Percentiles rank a stretch among this genome's conserved stretches.
These are phyloP conservation scores for Hucho hucho DNA, from an alignment of 2,113 vertebrate species.

Conservation along the genomic window DNA sequence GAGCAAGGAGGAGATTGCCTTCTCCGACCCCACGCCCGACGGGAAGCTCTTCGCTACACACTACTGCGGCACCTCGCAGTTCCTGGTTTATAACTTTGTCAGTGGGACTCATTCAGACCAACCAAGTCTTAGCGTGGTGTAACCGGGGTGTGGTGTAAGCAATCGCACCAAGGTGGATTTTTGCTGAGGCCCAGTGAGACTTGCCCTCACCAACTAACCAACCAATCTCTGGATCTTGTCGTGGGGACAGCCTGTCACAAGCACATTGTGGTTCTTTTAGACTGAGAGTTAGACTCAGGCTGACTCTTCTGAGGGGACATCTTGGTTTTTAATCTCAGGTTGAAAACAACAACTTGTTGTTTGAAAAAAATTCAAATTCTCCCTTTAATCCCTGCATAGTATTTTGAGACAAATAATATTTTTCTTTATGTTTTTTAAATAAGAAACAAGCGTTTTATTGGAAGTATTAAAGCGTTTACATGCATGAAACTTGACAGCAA, in stretches of 20 bases:
- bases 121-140: constrained; percentile 51
- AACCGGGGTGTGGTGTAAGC: constrained; percentile 29
- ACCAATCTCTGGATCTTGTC: constrained; percentile 13
- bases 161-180: constrained; percentile 8
- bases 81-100: constrained; percentile 99
- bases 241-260: constrained; percentile 22
- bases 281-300: constrained; percentile 18
- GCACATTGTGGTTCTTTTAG: constrained; percentile 7
- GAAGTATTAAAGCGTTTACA: constrained; percentile 57
- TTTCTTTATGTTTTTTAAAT: constrained; percentile 62
- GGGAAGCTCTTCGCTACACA: constrained; percentile 95
- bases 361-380: constrained; percentile 57
- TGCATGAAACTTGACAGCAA: constrained; percentile 68
- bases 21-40: constrained; percentile 97
- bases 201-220: constrained; percentile 13
- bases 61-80: constrained; percentile 94
- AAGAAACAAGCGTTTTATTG: constrained; percentile 52
- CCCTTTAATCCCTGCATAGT: constrained; percentile 66
- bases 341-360: constrained; percentile 68
- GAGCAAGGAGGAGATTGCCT: constrained; percentile 97
- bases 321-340: constrained; percentile 75
- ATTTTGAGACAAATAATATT: constrained; percentile 69
- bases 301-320: constrained; percentile 45
- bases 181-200: constrained; percentile 26
- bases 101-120: constrained; percentile 71